Percentiles rank a stretch among this genome's conserved stretches.
Conservation (phyloP, 2,888 invertebrate species). For the Brassicogethes aeneus region DNA sequence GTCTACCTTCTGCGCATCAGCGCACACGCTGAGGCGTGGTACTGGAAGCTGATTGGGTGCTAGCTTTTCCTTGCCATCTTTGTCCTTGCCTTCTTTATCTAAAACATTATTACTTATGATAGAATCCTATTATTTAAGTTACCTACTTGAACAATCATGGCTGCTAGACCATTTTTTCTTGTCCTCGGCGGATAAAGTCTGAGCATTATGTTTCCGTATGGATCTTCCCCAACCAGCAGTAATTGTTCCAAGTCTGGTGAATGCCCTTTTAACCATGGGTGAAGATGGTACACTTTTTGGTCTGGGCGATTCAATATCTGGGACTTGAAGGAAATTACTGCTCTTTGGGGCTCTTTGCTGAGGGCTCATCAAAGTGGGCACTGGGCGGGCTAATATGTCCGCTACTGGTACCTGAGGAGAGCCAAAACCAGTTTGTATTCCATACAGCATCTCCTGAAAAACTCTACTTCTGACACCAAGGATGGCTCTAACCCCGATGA, state of each 20-base stretch:
- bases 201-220: conserved; percentile 74
- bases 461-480: conserved; percentile 84
- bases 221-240: conserved; percentile 87
- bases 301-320: conserved; percentile 79
- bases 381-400: conserved; percentile 75
- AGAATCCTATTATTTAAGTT: no score
- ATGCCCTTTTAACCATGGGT: conserved; percentile 88
- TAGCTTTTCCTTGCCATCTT: conserved; percentile 68
- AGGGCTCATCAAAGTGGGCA: conserved; percentile 77
- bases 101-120: conserved; percentile 32
- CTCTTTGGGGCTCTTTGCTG: conserved; percentile 81
- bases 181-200: conserved; percentile 76
- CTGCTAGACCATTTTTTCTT: conserved; percentile 84
- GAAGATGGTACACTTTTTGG: conserved; percentile 91
- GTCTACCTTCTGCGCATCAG: conserved; percentile 90
- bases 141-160: conserved; percentile 85
- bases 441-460: conserved; percentile 92
- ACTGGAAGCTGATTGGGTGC: conserved; percentile 68
- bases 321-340: conserved; percentile 82
- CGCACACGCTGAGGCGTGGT: conserved; percentile 83
- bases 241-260: conserved; percentile 81
- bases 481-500: conserved; percentile 86
- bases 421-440: conserved; percentile 88
- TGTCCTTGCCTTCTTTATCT: conserved; percentile 77
- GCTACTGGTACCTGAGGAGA: conserved; percentile 90